Evolutionary conservation across 2,113 vertebrate genomes (phyloP), one percentile per base, ranked within the genome.

Genomic region (Catharus minimus): DNA sequence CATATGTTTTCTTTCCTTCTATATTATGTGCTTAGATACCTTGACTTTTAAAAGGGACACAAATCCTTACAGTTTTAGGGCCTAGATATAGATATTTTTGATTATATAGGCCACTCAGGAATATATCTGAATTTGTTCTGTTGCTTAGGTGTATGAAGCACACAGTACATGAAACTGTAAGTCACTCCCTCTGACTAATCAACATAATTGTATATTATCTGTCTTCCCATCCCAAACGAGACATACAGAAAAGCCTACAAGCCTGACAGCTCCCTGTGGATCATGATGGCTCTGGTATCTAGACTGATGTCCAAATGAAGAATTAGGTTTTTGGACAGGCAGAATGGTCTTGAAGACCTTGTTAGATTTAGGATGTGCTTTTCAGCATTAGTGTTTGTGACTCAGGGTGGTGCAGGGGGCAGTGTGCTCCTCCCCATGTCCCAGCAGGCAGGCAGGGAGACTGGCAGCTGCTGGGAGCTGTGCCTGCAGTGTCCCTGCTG

Each of bases 331-430:
- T 68, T 76, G 26, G 13, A 65, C 12, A 30, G 33, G 61, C 13
- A 23, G 78, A 83, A 61, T 18, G 18, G 1, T 21, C 58, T 20
- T 13, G 26, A 73, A 73, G 55, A 66, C 39, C 30, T 50, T 2
- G 6, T 49, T 52, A 10, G 3, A 2, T 36, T 84, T 17, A 60
- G 27, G 9, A 8, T 33, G 26, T 23, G 19, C 38, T 77, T 58
- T 68, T 10, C 64, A n/a, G 36, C 0, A 0, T 41, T 4, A 7
- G 39, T 5, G 32, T 67, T 62, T 67, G 13, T 60, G 38, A 6
- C 17, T 61, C 38, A 6, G 20, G 68, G 36, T 38, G 64, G 13
- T 2, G 4, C 52, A 11, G 0, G 0, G 24, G 46, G 13, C 21
- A 13, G 1, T 10, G 46, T 28, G 33, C 60, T 22, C 10, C 24